A percentile compares a stretch with the other conserved stretches of the same genome.
phyloP scores from a whole-genome alignment of 2,888 invertebrate genomes.

The Dusona sp. region DNA sequence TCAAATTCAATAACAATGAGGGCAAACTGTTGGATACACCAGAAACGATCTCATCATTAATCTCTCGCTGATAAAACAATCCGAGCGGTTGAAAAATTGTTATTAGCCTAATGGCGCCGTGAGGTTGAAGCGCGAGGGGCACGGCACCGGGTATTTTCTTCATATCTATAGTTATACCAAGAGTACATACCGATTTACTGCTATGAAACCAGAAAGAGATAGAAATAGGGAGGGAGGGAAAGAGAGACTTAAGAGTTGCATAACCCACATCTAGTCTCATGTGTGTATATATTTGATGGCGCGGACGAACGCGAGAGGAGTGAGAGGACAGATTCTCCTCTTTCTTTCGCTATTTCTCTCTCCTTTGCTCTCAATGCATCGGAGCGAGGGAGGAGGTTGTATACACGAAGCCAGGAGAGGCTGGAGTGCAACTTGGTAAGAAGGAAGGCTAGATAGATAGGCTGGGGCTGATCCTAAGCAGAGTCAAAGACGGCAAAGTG shows the following conservation, averaged over 20 bases:
- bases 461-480: slow-evolving; percentile 73
- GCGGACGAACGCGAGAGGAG: slow-evolving; percentile 38
- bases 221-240: slow-evolving; percentile 59
- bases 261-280: slow-evolving; percentile 66
- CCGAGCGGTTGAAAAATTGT: slow-evolving; percentile 7
- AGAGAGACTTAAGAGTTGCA: slow-evolving; percentile 52
- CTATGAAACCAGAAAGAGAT: slow-evolving; percentile 29
- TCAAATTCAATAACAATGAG: slow-evolving; percentile 6
- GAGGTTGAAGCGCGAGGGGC: background rate
- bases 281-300: background rate
- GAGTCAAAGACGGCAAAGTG: slow-evolving; percentile 74
- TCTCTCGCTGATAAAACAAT: slow-evolving; percentile 22
- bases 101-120: slow-evolving; percentile 24
- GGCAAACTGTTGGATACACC: background rate
- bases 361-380: slow-evolving; percentile 10
- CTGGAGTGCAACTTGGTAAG: slow-evolving; percentile 17
- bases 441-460: slow-evolving; percentile 68
- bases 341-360: slow-evolving; percentile 4
- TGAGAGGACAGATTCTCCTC: slow-evolving; percentile 24
- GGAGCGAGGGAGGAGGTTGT: slow-evolving; percentile 52
- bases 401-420: slow-evolving; percentile 24
- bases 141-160: slow-evolving; percentile 16
- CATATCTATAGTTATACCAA: slow-evolving; percentile 2
- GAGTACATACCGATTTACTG: slow-evolving; percentile 13
- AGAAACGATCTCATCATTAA: slow-evolving; percentile 1